Evolutionary conservation across 2,113 vertebrate species (phyloP).

Genomic region (Silurus glanis): DNA sequence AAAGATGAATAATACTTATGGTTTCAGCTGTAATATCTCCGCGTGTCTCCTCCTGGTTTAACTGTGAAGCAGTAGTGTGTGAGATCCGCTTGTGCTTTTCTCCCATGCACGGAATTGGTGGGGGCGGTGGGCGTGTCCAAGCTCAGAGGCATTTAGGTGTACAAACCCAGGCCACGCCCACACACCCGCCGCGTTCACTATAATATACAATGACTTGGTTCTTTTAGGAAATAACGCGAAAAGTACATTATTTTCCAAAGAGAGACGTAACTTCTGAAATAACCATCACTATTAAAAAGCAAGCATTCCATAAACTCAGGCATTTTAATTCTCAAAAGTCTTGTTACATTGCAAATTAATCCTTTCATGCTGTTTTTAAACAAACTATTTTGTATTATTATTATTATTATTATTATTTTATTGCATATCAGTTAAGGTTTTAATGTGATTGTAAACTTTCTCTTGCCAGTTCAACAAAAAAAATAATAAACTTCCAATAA

Average conservation of each 20-base stretch:
- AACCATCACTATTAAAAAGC: not conserved
- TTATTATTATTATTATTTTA: not conserved
- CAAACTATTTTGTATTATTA: not conserved
- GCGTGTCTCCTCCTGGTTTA: not conserved
- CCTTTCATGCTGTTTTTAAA: not conserved
- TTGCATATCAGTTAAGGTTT: not conserved
- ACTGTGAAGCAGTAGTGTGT: not conserved
- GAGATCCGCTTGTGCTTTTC: not conserved
- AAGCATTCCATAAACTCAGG: not conserved
- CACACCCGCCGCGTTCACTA: not conserved
- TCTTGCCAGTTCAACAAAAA: not conserved
- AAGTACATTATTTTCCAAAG: not conserved
- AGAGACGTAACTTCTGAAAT: not conserved
- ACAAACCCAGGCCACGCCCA: not conserved
- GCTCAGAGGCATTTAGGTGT: not conserved
- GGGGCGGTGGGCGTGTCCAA: not conserved
- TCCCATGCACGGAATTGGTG: not conserved
- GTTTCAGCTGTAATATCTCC: not conserved
- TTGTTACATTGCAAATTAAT: not conserved
- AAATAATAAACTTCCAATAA: not conserved
- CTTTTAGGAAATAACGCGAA: not conserved
- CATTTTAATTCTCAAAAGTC: not conserved
- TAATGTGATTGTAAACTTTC: not conserved
- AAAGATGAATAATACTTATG: not conserved
- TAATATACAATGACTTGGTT: not conserved